Percentiles rank a stretch among this genome's conserved stretches.
Evolutionary conservation across 2,113 vertebrate species (phyloP).

Genomic region (Tragelaphus imberbis): DNA sequence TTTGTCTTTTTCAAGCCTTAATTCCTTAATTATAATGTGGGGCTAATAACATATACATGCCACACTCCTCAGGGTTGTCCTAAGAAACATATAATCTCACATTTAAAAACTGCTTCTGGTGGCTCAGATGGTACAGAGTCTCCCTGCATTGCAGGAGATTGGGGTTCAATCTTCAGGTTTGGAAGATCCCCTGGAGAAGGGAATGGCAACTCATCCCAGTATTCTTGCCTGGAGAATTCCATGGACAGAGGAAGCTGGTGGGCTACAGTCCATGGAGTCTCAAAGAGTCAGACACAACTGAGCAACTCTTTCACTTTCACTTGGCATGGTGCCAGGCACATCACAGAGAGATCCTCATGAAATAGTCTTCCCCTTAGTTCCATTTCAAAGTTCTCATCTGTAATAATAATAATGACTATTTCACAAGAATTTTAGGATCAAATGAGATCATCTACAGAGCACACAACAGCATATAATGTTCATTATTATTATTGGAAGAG

Average conservation of each 20-base stretch:
- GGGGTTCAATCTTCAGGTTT: not conserved
- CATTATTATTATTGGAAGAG: not conserved
- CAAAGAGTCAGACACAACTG: not conserved
- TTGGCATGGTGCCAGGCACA: not conserved
- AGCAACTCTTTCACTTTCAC: not conserved
- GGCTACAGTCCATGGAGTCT: not conserved
- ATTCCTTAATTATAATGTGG: not conserved
- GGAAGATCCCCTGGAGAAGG: not conserved
- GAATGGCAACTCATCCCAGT: not conserved
- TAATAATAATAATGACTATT: not conserved
- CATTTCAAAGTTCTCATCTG: not conserved
- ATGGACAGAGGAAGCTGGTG: not conserved
- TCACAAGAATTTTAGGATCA: not conserved
- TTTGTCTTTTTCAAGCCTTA: not conserved
- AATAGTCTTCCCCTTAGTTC: not conserved
- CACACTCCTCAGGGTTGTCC: not conserved
- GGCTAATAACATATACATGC: not conserved
- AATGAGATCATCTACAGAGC: not conserved
- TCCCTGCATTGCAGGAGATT: not conserved
- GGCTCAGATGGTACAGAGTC: not conserved
- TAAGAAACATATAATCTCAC: not conserved
- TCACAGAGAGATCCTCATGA: not conserved
- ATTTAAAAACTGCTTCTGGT: not conserved
- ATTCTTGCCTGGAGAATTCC: not conserved
- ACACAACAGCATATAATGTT: not conserved